Base-by-base conservation (phyloP, 2,113 vertebrate genomes). In the Ancistrus triradiatus region DNA sequence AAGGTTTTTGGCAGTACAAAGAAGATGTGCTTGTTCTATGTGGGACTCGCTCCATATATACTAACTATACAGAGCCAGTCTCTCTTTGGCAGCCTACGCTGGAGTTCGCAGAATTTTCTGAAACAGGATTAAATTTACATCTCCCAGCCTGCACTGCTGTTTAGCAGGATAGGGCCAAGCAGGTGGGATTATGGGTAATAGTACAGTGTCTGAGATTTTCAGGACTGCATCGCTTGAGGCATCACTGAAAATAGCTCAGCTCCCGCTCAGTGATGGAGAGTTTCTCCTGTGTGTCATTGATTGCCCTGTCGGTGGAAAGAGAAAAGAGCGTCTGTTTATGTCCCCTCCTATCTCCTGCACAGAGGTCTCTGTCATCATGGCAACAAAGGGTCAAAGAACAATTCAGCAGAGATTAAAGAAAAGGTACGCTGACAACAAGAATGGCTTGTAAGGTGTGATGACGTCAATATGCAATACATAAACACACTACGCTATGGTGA, bases 161-260 rank as follows among this genome's bases (percentile, higher is more conserved):
- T 35, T 19, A 44, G 65, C 57, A 59, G 49, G 55, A 60, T 6
- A 31, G 56, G 59, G 24, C 19, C 61, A 69, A 50, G 48, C 56
- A 68, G 56, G 66, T 72, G 55, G 49, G 37, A 62, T 62, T 56
- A 14, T 67, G 57, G 50, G 58, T 68, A 72, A 72, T 68, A 50
- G 59, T 59, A 28, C 55, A 69, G 66, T 50, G 56, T 53, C 24
- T 31, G 43, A 55, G 71, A 48, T 73, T 56, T 73, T 69, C 61
- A 65, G 61, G 49, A 55, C 40, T 48, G 35, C 25, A 46, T 69
- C 49, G 66, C 71, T 69, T 47, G 55, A 73, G 66, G 71, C 67
- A 59, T 53, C 25, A 56, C 60, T 73, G 60, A 69, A 73, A 73
- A 73, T 69, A 73, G 35, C 71, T 65, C 19, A 38, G 50, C 31